phyloP scores from a whole-genome alignment of 2,797 vertebrate species.

The Acridotheres tristis region DNA sequence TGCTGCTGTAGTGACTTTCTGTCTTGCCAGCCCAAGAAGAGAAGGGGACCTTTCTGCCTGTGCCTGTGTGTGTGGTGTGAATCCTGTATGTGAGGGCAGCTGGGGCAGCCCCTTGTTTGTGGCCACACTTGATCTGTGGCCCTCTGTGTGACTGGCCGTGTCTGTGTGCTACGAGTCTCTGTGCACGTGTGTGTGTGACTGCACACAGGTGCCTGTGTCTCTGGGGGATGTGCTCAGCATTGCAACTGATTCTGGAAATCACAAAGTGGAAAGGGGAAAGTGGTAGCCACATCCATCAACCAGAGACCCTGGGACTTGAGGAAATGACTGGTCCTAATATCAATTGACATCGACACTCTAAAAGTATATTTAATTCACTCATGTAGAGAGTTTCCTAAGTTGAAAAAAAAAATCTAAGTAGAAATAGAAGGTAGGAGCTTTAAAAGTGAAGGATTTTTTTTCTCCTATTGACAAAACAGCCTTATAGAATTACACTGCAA shows the following conservation, averaged over 20 bases:
- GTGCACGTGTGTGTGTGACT: rapidly evolving
- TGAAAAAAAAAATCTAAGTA: neutral
- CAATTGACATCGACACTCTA: neutral
- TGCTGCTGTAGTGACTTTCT: neutral
- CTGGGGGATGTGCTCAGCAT: neutral
- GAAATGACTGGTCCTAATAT: neutral
- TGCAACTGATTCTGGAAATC: neutral
- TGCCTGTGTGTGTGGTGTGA: too few species aligned
- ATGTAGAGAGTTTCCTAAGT: neutral
- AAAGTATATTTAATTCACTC: neutral
- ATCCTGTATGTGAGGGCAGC: too few species aligned
- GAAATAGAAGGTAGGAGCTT: neutral
- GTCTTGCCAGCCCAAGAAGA: neutral
- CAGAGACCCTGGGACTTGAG: neutral
- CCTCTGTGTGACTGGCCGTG: rapidly evolving
- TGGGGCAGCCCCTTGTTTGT: rapidly evolving
- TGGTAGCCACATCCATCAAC: neutral
- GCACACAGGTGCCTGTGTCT: too few species aligned
- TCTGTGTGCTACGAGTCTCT: neutral
- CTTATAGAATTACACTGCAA: neutral
- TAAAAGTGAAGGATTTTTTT: neutral
- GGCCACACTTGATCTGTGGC: rapidly evolving
- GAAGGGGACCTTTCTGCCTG: rapidly evolving
- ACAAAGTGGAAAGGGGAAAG: neutral
- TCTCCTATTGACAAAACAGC: neutral